phyloP scores from a whole-genome alignment of 2,888 invertebrate genomes.

The Drosophila melanocephala region DNA sequence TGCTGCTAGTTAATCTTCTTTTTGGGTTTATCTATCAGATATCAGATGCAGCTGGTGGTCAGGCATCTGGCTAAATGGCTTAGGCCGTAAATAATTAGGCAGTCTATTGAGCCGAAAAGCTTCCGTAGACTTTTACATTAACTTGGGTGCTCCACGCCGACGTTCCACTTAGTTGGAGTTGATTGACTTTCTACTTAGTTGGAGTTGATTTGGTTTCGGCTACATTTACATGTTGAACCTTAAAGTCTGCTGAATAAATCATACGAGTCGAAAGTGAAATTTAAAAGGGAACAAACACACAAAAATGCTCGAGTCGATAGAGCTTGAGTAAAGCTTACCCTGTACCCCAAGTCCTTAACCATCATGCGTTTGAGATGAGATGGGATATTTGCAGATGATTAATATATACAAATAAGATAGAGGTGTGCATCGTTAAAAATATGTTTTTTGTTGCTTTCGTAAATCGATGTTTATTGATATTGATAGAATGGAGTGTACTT shows the following conservation, averaged over 20 bases:
- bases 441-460: too few species aligned
- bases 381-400: too few species aligned
- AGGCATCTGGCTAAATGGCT: constrained; percentile 21
- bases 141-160: constrained; percentile 8
- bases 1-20: constrained; percentile 64
- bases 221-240: not conserved
- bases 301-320: not conserved
- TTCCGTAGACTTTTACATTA: constrained; percentile 19
- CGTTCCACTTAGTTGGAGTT: constrained; percentile 50
- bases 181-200: constrained; percentile 3
- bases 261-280: not conserved
- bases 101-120: constrained; percentile 70
- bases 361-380: not conserved
- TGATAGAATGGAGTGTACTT: too few species aligned
- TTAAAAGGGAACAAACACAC: not conserved
- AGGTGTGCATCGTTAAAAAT: too few species aligned
- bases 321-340: not conserved
- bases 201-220: constrained; percentile 67
- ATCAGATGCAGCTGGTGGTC: constrained; percentile 16
- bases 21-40: constrained; percentile 29
- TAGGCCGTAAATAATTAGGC: constrained; percentile 68
- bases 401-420: too few species aligned
- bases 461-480: too few species aligned
- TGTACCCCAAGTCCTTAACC: not conserved
- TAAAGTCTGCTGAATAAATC: not conserved